Evolutionary conservation across 2,888 invertebrate species (phyloP).

Genomic region (Drosophila neoperkinsi): DNA sequence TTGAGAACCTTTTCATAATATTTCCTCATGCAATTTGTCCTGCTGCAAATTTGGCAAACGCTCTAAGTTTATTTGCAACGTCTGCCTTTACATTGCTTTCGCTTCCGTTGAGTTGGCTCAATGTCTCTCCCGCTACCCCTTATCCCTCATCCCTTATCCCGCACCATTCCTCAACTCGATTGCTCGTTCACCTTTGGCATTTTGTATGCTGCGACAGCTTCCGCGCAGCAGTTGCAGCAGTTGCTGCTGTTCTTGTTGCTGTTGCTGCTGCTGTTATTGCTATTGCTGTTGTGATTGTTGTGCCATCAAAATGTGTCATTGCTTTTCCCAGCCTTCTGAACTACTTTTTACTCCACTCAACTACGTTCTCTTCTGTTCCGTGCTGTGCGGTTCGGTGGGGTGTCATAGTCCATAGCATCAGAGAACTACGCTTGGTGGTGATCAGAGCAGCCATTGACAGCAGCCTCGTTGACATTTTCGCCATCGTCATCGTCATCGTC

Average conservation of each 20-base stretch:
- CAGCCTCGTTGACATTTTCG: conserved; percentile 23
- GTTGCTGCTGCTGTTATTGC: not conserved
- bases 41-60: conserved; percentile 9
- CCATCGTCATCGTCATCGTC: conserved; percentile 20
- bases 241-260: conserved; percentile 16
- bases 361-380: not conserved
- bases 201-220: conserved; percentile 52
- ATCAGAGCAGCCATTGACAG: conserved; percentile 44
- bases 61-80: conserved; percentile 29
- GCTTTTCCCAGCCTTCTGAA: conserved; percentile 25
- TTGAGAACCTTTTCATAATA: not conserved
- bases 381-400: conserved; percentile 1
- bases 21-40: not conserved
- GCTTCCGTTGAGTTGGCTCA: conserved; percentile 43
- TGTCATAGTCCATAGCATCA: conserved; percentile 26
- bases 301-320: conserved; percentile 64
- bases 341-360: not conserved
- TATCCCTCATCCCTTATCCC: not conserved
- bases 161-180: conserved; percentile 16
- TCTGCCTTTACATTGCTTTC: conserved; percentile 9
- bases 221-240: conserved; percentile 39
- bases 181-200: conserved; percentile 54
- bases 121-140: not conserved
- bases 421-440: conserved; percentile 26
- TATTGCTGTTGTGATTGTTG: conserved; percentile 55